phyloP scores from a whole-genome alignment of 2,113 vertebrate genomes.

The Typhlomys cinereus region DNA sequence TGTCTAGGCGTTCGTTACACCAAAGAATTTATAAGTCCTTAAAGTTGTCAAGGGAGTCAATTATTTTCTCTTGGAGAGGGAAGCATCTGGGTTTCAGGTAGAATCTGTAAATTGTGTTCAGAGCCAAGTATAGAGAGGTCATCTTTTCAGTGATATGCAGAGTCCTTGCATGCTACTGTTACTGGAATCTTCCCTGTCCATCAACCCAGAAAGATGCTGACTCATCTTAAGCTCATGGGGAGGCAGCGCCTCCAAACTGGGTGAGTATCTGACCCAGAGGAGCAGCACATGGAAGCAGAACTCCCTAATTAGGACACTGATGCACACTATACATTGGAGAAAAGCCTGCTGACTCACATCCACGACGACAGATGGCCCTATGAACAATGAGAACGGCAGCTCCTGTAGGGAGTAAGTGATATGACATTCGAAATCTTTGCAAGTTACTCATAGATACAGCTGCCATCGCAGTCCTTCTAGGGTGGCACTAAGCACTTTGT shows the following conservation, averaged over 20 bases:
- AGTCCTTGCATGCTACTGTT: background rate
- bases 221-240: background rate
- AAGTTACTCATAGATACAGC: background rate
- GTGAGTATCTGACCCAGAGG: background rate
- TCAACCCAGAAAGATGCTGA: background rate
- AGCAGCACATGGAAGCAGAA: background rate
- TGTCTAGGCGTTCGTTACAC: conserved; percentile 14
- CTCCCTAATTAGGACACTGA: conserved; percentile 15
- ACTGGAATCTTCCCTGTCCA: background rate
- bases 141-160: background rate
- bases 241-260: background rate
- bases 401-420: conserved; percentile 43
- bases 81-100: background rate
- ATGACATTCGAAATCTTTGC: conserved; percentile 23
- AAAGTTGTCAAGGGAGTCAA: background rate
- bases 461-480: background rate
- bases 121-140: background rate
- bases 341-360: conserved; percentile 34
- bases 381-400: conserved; percentile 28
- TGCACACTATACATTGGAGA: background rate
- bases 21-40: background rate
- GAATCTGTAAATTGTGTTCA: background rate
- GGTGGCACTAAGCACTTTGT: background rate
- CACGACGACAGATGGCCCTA: conserved; percentile 46
- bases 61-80: background rate